A percentile compares a stretch with the other conserved stretches of the same genome.
These are phyloP conservation scores for Choristoneura fumiferana DNA, from an alignment of 1,140 invertebrate genomes.

Conservation along the genomic window DNA sequence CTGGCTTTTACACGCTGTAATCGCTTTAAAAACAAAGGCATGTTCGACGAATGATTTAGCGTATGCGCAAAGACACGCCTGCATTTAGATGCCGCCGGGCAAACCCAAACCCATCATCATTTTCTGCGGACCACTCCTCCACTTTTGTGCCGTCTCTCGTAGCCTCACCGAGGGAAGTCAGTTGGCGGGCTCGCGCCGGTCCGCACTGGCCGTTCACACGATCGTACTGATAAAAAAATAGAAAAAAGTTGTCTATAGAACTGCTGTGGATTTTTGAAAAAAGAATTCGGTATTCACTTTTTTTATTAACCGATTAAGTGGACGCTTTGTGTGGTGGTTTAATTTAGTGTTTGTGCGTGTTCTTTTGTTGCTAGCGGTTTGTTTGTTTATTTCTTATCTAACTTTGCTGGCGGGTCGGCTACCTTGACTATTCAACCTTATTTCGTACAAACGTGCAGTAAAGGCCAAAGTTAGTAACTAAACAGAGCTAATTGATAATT, in stretches of 20 bases:
- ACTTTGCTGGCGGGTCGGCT: neutral
- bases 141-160: neutral
- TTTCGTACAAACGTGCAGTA: conserved; percentile 1
- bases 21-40: no score
- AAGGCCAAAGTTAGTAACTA: conserved; percentile 14
- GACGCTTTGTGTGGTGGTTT: neutral
- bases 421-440: conserved; percentile 12
- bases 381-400: conserved; percentile 12
- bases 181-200: conserved; percentile 9
- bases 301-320: conserved; percentile 3
- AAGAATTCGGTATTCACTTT: neutral
- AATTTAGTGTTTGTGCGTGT: neutral
- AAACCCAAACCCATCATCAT: conserved; percentile 1
- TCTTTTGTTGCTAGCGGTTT: neutral
- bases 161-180: conserved; percentile 6
- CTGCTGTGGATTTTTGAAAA: conserved; percentile 13
- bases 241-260: conserved; percentile 7
- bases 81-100: neutral
- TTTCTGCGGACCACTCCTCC: conserved; percentile 7
- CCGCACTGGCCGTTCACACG: conserved; percentile 10
- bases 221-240: neutral
- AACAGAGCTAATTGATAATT: no score
- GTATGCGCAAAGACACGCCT: neutral
- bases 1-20: no score
- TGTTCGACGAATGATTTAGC: no score